A percentile compares a stretch with the other conserved stretches of the same genome.
These are phyloP conservation scores for Melikaiella ostensackeni DNA, from an alignment of 2,888 invertebrate genomes.

Conservation along the genomic window DNA sequence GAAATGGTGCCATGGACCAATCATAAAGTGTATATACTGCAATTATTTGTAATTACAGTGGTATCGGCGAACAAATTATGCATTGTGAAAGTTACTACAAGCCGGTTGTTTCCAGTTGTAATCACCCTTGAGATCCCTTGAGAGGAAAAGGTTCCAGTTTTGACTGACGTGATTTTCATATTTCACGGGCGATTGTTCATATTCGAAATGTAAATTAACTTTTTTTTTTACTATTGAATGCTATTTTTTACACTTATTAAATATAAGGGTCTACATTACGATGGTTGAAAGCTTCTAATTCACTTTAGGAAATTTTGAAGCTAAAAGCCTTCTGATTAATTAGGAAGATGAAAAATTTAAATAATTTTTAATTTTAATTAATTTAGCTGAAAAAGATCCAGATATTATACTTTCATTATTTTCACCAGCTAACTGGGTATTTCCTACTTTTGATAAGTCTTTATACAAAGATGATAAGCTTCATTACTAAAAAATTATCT, in stretches of 20 bases:
- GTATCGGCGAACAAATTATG: conserved; percentile 9
- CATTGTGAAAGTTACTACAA: conserved; percentile 22
- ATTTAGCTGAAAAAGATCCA: too few relatives aligned
- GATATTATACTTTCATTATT: neutral
- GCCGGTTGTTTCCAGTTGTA: conserved; percentile 21
- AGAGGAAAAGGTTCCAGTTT: conserved; percentile 12
- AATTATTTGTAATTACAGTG: conserved; percentile 30
- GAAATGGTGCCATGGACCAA: conserved; percentile 38
- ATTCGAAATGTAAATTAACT: neutral
- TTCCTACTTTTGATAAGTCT: neutral
- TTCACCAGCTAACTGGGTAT: neutral
- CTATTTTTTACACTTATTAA: too few relatives aligned
- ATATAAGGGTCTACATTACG: too few relatives aligned
- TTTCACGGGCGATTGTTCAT: neutral
- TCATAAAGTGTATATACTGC: conserved; percentile 29
- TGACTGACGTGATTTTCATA: neutral
- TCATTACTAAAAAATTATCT: conserved; percentile 8
- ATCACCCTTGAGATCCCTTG: conserved; percentile 29
- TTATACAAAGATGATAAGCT: neutral
- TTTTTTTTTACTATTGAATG: neutral
- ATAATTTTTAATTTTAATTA: too few relatives aligned
- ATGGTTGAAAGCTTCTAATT: too few relatives aligned
- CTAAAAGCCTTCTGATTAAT: too few relatives aligned
- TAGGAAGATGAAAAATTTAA: too few relatives aligned
- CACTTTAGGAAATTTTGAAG: too few relatives aligned